Conservation (phyloP, 2,113 vertebrate species). For the Periophthalmus modestus region DNA sequence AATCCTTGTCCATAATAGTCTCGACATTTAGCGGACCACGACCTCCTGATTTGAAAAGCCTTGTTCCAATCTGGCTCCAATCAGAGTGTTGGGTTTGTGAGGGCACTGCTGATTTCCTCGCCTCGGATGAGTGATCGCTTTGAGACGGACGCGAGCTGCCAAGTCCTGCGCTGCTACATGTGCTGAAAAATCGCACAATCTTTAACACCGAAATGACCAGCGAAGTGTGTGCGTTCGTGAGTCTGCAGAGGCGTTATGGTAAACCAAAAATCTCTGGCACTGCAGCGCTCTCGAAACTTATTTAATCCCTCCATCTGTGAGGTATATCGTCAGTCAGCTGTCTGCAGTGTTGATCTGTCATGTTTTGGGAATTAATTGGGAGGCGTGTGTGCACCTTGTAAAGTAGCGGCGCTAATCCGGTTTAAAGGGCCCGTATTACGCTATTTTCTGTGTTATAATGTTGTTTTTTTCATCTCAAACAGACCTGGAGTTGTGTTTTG, state of each 20-base stretch:
- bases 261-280: slow-evolving; percentile 46
- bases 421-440: too few species aligned
- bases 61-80: slow-evolving; percentile 74
- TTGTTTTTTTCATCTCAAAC: too few species aligned
- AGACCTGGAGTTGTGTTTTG: too few species aligned
- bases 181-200: slow-evolving; percentile 29
- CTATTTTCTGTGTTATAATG: too few species aligned
- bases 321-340: slow-evolving; percentile 5
- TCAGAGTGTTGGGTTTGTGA: slow-evolving; percentile 54
- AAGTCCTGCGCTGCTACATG: slow-evolving; percentile 44
- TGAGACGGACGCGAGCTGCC: slow-evolving; percentile 61
- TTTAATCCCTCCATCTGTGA: slow-evolving; percentile 52
- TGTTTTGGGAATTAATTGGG: background rate
- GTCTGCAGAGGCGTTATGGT: slow-evolving; percentile 1
- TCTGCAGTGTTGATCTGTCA: background rate
- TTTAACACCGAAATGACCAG: slow-evolving; percentile 28
- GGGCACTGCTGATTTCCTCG: slow-evolving; percentile 61
- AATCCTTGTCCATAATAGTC: slow-evolving; percentile 57
- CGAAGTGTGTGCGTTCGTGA: slow-evolving; percentile 11
- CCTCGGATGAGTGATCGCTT: slow-evolving; percentile 67
- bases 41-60: slow-evolving; percentile 62
- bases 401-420: too few species aligned
- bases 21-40: slow-evolving; percentile 43
- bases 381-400: background rate
- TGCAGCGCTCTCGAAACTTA: slow-evolving; percentile 47